Evolutionary conservation across 92 coral and sea anemone genomes (phyloP).

Genomic region (Muricea muricata): DNA sequence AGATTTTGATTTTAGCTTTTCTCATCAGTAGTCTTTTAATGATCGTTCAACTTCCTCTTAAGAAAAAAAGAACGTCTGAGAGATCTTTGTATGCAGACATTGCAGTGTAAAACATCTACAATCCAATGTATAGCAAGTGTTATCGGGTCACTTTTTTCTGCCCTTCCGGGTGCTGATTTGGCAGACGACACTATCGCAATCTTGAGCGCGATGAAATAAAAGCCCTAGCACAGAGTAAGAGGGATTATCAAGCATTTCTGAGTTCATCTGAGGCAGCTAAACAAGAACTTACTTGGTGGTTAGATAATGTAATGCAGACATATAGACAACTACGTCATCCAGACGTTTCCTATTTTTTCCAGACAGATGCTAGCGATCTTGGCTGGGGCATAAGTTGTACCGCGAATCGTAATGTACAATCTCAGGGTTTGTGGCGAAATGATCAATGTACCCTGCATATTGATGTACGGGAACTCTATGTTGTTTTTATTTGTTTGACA

Average conservation of each 20-base stretch:
- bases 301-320: slow-evolving; percentile 33
- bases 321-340: slow-evolving; percentile 45
- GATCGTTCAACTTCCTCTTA: not conserved
- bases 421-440: slow-evolving; percentile 47
- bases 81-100: not conserved
- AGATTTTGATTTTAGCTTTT: not conserved
- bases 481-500: slow-evolving; percentile 45
- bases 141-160: slow-evolving; percentile 31
- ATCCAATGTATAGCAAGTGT: not conserved
- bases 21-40: not conserved
- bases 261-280: slow-evolving; percentile 30
- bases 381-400: slow-evolving; percentile 66
- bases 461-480: slow-evolving; percentile 51
- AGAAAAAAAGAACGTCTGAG: not conserved
- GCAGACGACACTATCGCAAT: slow-evolving; percentile 31
- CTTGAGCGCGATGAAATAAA: slow-evolving; percentile 1
- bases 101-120: not conserved
- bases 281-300: slow-evolving; percentile 51
- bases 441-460: slow-evolving; percentile 49
- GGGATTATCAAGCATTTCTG: slow-evolving; percentile 46
- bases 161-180: not conserved
- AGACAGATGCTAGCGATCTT: slow-evolving; percentile 62
- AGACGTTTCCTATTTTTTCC: slow-evolving; percentile 34
- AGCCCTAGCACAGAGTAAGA: slow-evolving; percentile 29
- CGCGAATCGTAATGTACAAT: slow-evolving; percentile 36